phyloP scores from a whole-genome alignment of 1,140 invertebrate species.

The Subanguina moxae region DNA sequence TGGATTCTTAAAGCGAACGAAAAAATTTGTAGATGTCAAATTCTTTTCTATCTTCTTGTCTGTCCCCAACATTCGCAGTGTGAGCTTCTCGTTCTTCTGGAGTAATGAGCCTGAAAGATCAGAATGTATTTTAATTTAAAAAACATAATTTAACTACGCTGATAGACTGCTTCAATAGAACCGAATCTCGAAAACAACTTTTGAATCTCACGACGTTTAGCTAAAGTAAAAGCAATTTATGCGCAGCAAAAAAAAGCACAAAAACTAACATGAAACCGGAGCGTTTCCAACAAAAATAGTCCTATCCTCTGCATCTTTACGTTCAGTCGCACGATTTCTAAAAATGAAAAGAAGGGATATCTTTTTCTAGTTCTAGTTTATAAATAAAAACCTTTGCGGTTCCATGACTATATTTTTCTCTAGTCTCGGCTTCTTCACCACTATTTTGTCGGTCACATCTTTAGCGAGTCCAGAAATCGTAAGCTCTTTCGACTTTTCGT shows the following conservation, averaged over 20 bases:
- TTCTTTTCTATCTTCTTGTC: slow-evolving; percentile 18
- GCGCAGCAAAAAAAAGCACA: no score
- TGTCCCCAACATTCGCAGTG: slow-evolving; percentile 6
- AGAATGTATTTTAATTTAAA: no score
- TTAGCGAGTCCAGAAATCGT: no score
- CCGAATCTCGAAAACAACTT: not conserved
- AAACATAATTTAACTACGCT: not conserved
- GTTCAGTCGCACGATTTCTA: slow-evolving; percentile 5
- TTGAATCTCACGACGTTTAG: not conserved
- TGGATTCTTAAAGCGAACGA: slow-evolving; percentile 16
- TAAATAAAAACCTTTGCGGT: no score
- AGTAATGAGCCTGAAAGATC: slow-evolving; percentile 10
- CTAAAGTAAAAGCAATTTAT: not conserved
- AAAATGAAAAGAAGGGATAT: not conserved
- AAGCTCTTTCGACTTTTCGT: no score
- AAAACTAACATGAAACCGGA: not conserved
- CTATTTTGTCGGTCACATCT: no score
- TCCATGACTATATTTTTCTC: no score
- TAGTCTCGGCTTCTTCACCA: no score
- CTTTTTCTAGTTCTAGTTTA: no score
- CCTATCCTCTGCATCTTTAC: slow-evolving; percentile 7
- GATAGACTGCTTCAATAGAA: not conserved
- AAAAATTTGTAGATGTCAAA: slow-evolving; percentile 16
- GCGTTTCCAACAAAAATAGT: slow-evolving; percentile 19
- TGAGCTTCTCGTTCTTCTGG: slow-evolving; percentile 17